Evolutionary conservation across 2,797 vertebrate genomes (phyloP).

Genomic region (Lophotriccus pileatus): DNA sequence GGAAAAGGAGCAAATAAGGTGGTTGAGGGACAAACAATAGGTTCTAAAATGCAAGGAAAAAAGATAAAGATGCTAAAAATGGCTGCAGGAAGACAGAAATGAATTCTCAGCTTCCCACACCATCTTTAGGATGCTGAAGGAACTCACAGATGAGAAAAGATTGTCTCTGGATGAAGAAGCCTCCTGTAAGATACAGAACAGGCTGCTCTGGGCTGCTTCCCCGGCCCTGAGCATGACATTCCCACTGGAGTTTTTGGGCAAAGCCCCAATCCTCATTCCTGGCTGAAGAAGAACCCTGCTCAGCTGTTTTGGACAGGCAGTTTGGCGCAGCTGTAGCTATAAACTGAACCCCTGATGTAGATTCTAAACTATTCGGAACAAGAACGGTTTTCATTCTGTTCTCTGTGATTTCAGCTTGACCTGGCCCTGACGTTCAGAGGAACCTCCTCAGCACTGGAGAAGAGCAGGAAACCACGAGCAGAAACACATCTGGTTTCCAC

Average conservation of each 20-base stretch:
- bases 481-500: not conserved
- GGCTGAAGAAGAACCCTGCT: not conserved
- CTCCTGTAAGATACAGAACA: not conserved
- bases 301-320: not conserved
- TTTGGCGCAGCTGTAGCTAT: rapidly evolving
- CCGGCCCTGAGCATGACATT: rapidly evolving
- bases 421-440: rapidly evolving
- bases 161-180: not conserved
- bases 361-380: not conserved
- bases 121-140: not conserved
- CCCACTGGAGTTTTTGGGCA: not conserved
- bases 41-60: not conserved
- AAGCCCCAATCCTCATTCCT: rapidly evolving
- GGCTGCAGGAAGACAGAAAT: not conserved
- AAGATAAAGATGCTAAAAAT: not conserved
- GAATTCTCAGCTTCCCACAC: not conserved
- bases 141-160: not conserved
- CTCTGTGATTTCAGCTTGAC: not conserved
- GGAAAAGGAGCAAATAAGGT: not conserved
- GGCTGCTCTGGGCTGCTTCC: not conserved
- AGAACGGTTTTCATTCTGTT: not conserved
- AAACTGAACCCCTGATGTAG: not conserved
- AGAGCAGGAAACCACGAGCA: not conserved
- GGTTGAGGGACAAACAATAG: not conserved
- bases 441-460: not conserved